A percentile compares a stretch with the other conserved stretches of the same genome.
These are phyloP conservation scores for Solenopsis fugax DNA, from an alignment of 1,140 invertebrate species.

Conservation along the genomic window DNA sequence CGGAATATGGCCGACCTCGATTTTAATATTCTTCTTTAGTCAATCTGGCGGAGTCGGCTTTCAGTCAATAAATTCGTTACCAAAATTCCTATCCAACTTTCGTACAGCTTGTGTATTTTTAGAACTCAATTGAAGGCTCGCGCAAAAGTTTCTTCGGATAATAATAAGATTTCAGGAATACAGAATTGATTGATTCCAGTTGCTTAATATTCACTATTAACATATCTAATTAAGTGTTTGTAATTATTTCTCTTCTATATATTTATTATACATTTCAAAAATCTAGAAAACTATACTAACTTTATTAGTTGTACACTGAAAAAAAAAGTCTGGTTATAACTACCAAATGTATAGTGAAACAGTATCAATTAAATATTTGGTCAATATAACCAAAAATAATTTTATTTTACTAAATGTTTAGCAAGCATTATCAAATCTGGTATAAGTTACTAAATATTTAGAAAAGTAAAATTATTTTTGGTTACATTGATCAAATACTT, in stretches of 20 bases:
- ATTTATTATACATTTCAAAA: not conserved
- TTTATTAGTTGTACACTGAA: not conserved
- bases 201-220: not conserved
- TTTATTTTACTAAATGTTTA: no score
- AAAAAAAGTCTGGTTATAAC: no score
- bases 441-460: no score
- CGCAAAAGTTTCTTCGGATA: not conserved
- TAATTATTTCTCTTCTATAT: not conserved
- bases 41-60: slow-evolving; percentile 16
- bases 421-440: no score
- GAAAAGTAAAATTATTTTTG: no score
- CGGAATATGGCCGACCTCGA: slow-evolving; percentile 21
- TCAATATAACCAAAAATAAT: no score
- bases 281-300: not conserved
- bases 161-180: not conserved
- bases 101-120: slow-evolving; percentile 2
- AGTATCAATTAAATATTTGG: no score
- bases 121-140: not conserved
- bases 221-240: not conserved
- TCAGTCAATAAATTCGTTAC: slow-evolving; percentile 32
- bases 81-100: slow-evolving; percentile 16
- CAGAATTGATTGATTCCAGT: not conserved
- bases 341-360: no score
- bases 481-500: no score
- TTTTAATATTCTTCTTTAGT: slow-evolving; percentile 41